Base-by-base conservation (phyloP, 2,113 vertebrate genomes). In the Phalacrocorax brasilianus region DNA sequence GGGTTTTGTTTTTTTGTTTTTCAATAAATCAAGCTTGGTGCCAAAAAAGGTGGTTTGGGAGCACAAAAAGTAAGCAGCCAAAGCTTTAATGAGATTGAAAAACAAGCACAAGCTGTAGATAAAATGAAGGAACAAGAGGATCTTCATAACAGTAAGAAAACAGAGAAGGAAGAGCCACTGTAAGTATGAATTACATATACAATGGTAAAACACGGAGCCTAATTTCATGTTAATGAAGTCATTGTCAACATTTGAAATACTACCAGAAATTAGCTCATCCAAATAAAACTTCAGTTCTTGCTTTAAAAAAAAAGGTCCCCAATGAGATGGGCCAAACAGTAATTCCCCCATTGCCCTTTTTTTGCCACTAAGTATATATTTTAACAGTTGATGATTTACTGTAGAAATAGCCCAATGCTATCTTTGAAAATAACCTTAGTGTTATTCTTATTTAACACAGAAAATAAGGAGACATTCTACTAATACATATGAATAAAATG, bases 11-110 rank as follows among this genome's bases (percentile, higher is more conserved):
- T 85, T 89, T 68, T 84, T 86, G 8, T 88, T 86, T 86, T 91
- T 53, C 40, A 45, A 81, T 74, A 33, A 67, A 90, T 97, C 65
- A 91, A 99, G 99, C 94, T 99, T 32, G 99, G 98, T 58, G 96
- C 98, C 85, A 99, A 98, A 88, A 99, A 99, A 91, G 98, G 98
- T 17, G 98, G 99, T 26, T 97, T 99, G 87, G 99, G 99, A 3
- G 99, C 99, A 66, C 99, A 99, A 91, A 99, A 99, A 96, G 98
- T 99, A 49, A 99, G 99, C 89, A 98, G 97, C 44, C 97, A 98
- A 44, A 98, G 97, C 91, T 99, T 99, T 95, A 99, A 95, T 5
- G 99, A 99, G 63, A 98, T 99, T 50, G 99, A 99, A 96, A 99
- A 98, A 81, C 98, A 98, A 85, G 99, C 99, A 23, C 99, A 99